Base-by-base conservation (phyloP, 1,140 invertebrate species). In the Pantala flavescens region DNA sequence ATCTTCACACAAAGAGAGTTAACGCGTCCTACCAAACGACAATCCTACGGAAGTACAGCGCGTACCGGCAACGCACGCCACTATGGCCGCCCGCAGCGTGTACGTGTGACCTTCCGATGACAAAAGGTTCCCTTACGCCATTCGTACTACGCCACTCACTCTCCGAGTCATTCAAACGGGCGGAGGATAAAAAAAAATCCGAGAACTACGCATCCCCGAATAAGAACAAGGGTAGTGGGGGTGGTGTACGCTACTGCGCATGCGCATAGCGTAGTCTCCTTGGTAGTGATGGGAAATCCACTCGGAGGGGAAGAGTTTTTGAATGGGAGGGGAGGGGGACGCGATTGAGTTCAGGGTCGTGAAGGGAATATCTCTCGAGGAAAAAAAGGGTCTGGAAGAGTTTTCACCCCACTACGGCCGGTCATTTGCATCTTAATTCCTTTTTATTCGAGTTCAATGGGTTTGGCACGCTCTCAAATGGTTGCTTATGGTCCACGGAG, bases 371-470 rank as follows among this genome's bases (percentile, higher is more conserved):
- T 63, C 49, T 63, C 49, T 3, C 49, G 49, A 16, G 49, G 49
- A 21, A 19, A 63, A 49, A 21, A 21, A 63, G n/a, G 49, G 49
- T 19, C 49, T 63, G 49, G 49, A 21, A 12, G 49, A 63, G 16
- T 63, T 63, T 21, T 21, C 49, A 63, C n/a, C 49, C 49, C n/a
- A 19, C n/a, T 63, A 19, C 49, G 49, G 49, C n/a, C 49, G 49
- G 49, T 63, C 49, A 63, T 63, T 63, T 63, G 49, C 49, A 63
- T 63, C 49, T 63, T 63, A 63, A 63, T 63, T 63, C 49, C 49
- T 63, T 63, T 63, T 63, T 63, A 63, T 63, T 63, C 49, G 49
- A 63, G 49, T 63, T 63, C 49, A 63, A 63, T 63, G 49, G 16
- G 16, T 63, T 63, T 63, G 49, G 49, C 49, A 63, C 49, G 49